Evolutionary conservation across 2,797 vertebrate species (phyloP), one percentile per base, ranked within the genome.

Genomic region (Triplophysa yarkandensis): DNA sequence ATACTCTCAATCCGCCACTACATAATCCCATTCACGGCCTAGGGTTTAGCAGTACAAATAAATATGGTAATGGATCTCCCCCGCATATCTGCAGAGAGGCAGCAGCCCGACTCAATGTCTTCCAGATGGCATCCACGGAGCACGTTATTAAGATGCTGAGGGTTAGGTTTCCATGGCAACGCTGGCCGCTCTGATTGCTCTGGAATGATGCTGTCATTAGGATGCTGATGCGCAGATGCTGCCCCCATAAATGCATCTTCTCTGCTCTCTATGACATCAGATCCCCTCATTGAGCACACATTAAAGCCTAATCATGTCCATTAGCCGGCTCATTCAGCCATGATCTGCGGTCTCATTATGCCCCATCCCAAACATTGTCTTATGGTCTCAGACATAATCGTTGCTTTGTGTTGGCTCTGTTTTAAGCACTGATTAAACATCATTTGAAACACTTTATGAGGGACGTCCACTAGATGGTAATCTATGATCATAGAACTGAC

Each of bases 91-190:
- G 68, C 36, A 80, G 71, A 85, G 82, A 86, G 70, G 78, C 82
- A 91, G 90, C 90, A 85, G 91, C 89, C 86, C 84, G 74, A 80
- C 85, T 87, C 92, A 92, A 94, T 95, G 89, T 93, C 86, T 95
- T 96, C 94, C 95, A 97, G 94, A 97, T 96, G 95, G 90, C 94
- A 94, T 88, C 90, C 84, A 94, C 91, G 93, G 92, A 95, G 95
- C 92, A 91, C 86, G 88, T 90, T 93, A 89, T 95, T 94, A 93
- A 91, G 93, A 85, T 93, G 89, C 90, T 88, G 91, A 93, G 90
- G 91, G 90, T 93, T 93, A 85, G 76, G 91, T 95, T 94, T 90
- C 92, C 91, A 88, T 86, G 91, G 92, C 91, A 92, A 93, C 88
- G 77, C 83, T 61, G 23, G 86, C 88, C 92, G 81, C 72, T 84